These are phyloP conservation scores for Oxyteleia sp. DNA, from an alignment of 2,888 invertebrate genomes.

Conservation along the genomic window DNA sequence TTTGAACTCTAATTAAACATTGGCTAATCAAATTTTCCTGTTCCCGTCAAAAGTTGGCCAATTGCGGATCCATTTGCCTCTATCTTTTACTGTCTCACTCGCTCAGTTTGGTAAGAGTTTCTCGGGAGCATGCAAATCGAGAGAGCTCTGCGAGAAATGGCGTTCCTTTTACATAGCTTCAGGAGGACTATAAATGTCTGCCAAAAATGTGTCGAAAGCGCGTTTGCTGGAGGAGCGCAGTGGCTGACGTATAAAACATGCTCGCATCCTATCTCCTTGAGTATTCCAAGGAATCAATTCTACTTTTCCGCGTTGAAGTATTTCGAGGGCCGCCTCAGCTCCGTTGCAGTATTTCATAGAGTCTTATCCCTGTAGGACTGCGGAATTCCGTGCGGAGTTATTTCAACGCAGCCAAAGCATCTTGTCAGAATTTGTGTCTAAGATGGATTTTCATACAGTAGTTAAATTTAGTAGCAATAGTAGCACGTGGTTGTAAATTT, in stretches of 20 bases:
- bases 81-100: conserved; percentile 4
- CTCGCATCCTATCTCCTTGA: conserved; percentile 35
- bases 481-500: too few species aligned
- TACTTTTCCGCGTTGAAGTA: conserved; percentile 44
- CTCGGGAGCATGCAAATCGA: conserved; percentile 32
- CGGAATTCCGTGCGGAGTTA: conserved; percentile 21
- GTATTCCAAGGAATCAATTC: conserved; percentile 46
- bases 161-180: conserved; percentile 36
- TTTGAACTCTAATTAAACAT: conserved; percentile 27
- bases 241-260: conserved; percentile 31
- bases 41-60: conserved; percentile 34
- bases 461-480: too few species aligned
- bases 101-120: conserved; percentile 13
- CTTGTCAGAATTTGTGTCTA: too few species aligned
- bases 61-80: conserved; percentile 2
- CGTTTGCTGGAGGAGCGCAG: conserved; percentile 4
- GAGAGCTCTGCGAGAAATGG: conserved; percentile 17
- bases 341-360: conserved; percentile 44
- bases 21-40: conserved; percentile 33
- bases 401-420: too few species aligned
- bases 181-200: conserved; percentile 45
- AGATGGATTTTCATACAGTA: too few species aligned
- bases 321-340: conserved; percentile 25
- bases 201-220: conserved; percentile 49
- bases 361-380: conserved; percentile 40